Base-by-base conservation (phyloP, 2,888 invertebrate genomes). In the Nemotelus pantherinus region DNA sequence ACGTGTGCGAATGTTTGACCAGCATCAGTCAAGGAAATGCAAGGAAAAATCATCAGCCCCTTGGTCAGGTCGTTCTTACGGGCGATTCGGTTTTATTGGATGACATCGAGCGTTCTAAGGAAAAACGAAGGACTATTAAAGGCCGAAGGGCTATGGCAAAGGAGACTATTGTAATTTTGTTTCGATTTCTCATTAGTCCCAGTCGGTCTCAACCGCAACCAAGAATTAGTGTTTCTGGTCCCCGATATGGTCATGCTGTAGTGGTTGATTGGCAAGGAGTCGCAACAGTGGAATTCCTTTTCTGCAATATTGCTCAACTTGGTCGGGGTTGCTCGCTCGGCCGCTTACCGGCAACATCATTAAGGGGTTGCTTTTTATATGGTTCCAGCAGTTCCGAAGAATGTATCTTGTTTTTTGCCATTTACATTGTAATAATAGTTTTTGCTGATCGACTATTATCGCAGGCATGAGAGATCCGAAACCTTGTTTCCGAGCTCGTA, bases 131-230 rank as follows among this genome's bases (percentile, higher is more conserved):
- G 63, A 63, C 57, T 44, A 74, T 63, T 60, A 60, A 60, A 9
- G 41, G 63, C 9, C 10, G 65, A 39, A 9, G 41, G 9, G 5
- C 63, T 43, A 9, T 25, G 25, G 25, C 25, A 25, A 25, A 25
- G 25, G 44, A 7, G 48, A 78, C 70, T 77, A 80, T 80, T 78
- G 80, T 80, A 78, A 80, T 78, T 78, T 60, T 60, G 76, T 77
- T 80, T 80, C 80, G 80, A 80, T 80, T 80, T 80, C 80, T 78
- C 80, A 80, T 80, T 80, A 80, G 80, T 67, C 67, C 47, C 45
- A 53, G 43, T 7, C 50, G 10, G 45, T 4, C 25, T 25, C 25
- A 65, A 65, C 25, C 55, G 9, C 3, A 7, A 57, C 9, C 9
- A 58, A 72, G 41, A n/a, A 55, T 41, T n/a, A 39, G 2, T 41